Evolutionary conservation across 2,113 vertebrate genomes (phyloP), one percentile per base, ranked within the genome.

Genomic region (Syrrhaptes paradoxus): DNA sequence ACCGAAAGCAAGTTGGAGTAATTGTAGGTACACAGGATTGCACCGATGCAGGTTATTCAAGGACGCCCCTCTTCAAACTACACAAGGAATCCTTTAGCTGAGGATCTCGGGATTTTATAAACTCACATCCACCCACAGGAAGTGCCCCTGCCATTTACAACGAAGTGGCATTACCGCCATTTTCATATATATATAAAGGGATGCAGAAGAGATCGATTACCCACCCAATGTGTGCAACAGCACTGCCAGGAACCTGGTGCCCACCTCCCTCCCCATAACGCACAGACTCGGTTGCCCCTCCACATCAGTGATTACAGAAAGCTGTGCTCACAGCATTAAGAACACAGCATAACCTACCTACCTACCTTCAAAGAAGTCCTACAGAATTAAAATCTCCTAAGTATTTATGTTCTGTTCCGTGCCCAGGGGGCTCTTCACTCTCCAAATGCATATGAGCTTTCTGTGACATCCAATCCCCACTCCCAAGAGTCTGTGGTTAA

Each of bases 401-500:
- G 55, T 58, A 87, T 61, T 93, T 83, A 68, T 32, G 68, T 72
- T 92, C 54, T 54, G 25, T 84, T 90, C 65, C 45, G 34, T 19
- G 38, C 62, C 80, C 21, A 52, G 78, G 45, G 65, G 68, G 49
- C 68, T 73, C 52, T 95, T 95, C 59, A 41, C 36, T 89, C 80
- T 90, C 72, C 66, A 90, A 91, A 96, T 22, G 85, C 65, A 43
- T 29, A 29, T 7, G 29, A 90, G 85, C 43, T 77, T 92, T 90
- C 75, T 78, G 2, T 57, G 65, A 83, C 61, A 67, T 54, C n/a
- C 26, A 84, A 36, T 46, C 70, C 41, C 36, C 26, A 38, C 31
- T 83, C 66, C 66, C 79, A n/a, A 49, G 74, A 75, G 58, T 29
- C 41, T 68, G 38, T 55, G 66, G 58, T 78, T 87, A 93, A 88